A percentile compares a stretch with the other conserved stretches of the same genome.
phyloP scores from a whole-genome alignment of 2,797 vertebrate genomes.

The Sitta carolinensis region DNA sequence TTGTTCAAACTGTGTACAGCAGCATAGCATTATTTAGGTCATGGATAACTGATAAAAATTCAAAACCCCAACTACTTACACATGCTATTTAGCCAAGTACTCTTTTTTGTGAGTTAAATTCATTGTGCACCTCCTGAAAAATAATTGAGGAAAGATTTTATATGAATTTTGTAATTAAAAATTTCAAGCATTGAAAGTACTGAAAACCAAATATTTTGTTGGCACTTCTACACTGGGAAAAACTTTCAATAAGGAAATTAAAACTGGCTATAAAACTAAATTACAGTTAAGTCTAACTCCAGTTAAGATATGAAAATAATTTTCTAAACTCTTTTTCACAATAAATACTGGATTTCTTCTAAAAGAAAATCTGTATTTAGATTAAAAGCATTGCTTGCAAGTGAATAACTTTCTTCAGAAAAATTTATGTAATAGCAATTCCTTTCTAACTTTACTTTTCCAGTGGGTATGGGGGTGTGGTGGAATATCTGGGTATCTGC shows the following conservation, averaged over 20 bases:
- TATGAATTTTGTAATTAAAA: background rate
- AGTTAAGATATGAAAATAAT: background rate
- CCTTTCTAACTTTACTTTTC: background rate
- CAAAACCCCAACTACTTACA: background rate
- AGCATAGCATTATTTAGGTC: background rate
- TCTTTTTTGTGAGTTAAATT: background rate
- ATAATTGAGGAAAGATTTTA: background rate
- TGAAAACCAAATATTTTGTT: background rate
- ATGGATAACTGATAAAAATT: background rate
- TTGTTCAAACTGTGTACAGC: background rate
- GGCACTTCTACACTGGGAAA: background rate
- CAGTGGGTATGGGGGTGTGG: accelerated
- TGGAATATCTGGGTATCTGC: background rate
- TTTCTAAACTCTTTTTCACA: background rate
- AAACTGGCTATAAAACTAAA: background rate
- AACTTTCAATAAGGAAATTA: background rate
- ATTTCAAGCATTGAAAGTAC: background rate
- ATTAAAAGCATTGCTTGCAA: background rate
- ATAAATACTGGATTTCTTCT: background rate
- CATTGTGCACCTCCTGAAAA: background rate
- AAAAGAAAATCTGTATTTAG: background rate
- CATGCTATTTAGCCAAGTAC: background rate
- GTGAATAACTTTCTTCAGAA: background rate
- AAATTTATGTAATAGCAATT: background rate
- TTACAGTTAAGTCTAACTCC: background rate